Evolutionary conservation across 2,888 invertebrate genomes (phyloP).

Genomic region (Rhynchonema sp.): DNA sequence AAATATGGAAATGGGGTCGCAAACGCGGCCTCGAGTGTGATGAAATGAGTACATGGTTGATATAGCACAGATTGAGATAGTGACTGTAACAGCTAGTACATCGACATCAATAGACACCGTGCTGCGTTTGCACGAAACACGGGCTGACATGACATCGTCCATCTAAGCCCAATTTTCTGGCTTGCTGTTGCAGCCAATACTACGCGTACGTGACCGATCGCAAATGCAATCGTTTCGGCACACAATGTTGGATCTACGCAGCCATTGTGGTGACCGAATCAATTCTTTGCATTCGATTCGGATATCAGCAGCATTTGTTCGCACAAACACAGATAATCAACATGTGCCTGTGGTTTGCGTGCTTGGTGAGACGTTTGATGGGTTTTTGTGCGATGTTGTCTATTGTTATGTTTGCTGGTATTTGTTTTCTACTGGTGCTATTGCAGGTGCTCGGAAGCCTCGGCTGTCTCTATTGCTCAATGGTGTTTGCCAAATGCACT

Average conservation of each 20-base stretch:
- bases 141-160: too few relatives aligned
- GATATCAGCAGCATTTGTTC: slow-evolving; percentile 69
- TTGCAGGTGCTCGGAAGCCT: slow-evolving; percentile 59
- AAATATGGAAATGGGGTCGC: too few relatives aligned
- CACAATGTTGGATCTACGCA: slow-evolving; percentile 94
- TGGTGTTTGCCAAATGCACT: slow-evolving; percentile 28
- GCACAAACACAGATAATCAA: slow-evolving; percentile 77
- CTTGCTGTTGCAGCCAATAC: slow-evolving; percentile 82
- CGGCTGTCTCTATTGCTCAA: slow-evolving; percentile 51
- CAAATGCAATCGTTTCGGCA: slow-evolving; percentile 88
- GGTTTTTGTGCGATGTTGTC: too few relatives aligned
- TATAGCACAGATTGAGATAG: too few relatives aligned
- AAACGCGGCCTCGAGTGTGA: too few relatives aligned
- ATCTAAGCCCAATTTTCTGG: too few relatives aligned
- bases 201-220: slow-evolving; percentile 93
- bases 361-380: slow-evolving; percentile 46
- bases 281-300: slow-evolving; percentile 82
- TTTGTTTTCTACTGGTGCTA: background rate
- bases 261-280: slow-evolving; percentile 88
- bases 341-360: slow-evolving; percentile 68
- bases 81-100: too few relatives aligned
- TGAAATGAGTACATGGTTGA: too few relatives aligned
- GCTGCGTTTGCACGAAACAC: too few relatives aligned
- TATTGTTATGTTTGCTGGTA: slow-evolving; percentile 2
- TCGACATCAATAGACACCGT: too few relatives aligned